phyloP scores from a whole-genome alignment of 1,140 invertebrate genomes.

The Stratiolaelaps scimitus region DNA sequence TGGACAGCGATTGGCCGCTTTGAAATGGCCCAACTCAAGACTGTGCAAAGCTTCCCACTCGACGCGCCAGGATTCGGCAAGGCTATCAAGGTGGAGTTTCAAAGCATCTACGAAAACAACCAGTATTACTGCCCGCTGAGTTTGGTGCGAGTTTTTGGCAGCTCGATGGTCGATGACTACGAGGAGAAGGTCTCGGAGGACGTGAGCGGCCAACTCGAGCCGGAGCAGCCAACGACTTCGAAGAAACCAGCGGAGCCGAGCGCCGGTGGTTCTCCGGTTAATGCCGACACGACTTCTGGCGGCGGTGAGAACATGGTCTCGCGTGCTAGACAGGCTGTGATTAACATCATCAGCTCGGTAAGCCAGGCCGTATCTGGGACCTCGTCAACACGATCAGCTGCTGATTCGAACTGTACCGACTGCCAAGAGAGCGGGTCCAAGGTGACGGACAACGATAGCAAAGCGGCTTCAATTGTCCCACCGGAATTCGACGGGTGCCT shows the following conservation, averaged over 20 bases:
- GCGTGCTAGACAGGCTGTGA: slow-evolving; percentile 29
- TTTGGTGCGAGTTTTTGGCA: slow-evolving; percentile 76
- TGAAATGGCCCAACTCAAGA: slow-evolving; percentile 66
- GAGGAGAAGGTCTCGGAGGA: slow-evolving; percentile 37
- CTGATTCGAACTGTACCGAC: neutral
- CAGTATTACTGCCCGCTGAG: slow-evolving; percentile 96
- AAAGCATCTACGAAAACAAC: slow-evolving; percentile 84
- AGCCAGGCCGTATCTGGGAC: slow-evolving; percentile 14
- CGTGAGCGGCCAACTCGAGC: neutral
- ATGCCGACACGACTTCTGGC: neutral
- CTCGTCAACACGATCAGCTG: no score
- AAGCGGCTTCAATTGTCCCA: slow-evolving; percentile 5
- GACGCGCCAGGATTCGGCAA: slow-evolving; percentile 74
- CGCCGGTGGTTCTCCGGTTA: no score
- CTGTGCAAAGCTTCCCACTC: slow-evolving; percentile 70
- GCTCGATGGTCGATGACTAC: slow-evolving; percentile 47
- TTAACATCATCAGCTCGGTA: slow-evolving; percentile 28
- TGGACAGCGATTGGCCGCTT: slow-evolving; percentile 80
- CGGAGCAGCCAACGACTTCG: neutral
- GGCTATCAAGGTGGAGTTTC: slow-evolving; percentile 70
- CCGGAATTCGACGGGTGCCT: neutral
- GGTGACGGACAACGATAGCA: slow-evolving; percentile 15
- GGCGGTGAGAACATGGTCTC: slow-evolving; percentile 29
- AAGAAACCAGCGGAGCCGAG: neutral
- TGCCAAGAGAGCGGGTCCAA: neutral